Conservation (phyloP, 1,140 invertebrate species). For the Calosoma granatense region DNA sequence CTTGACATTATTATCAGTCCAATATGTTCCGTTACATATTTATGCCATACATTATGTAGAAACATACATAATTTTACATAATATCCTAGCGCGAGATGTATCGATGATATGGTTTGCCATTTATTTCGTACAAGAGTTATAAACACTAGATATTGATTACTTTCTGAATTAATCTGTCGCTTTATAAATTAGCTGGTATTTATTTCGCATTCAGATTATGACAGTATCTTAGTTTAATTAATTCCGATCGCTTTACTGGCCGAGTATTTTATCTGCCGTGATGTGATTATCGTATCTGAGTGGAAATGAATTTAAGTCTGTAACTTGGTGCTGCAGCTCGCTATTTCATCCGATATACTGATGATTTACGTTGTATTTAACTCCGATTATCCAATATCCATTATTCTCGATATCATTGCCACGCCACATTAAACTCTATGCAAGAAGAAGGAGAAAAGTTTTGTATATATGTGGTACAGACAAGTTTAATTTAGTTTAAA, state of each 20-base stretch:
- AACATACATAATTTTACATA: too few relatives aligned
- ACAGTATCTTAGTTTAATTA: too few relatives aligned
- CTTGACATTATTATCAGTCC: too few relatives aligned
- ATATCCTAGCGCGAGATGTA: too few relatives aligned
- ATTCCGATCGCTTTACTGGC: not conserved
- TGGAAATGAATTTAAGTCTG: not conserved
- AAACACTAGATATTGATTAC: too few relatives aligned
- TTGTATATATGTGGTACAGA: not conserved
- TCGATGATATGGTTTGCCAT: too few relatives aligned
- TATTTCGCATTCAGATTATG: too few relatives aligned
- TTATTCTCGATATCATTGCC: not conserved
- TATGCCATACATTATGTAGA: too few relatives aligned
- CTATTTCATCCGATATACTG: not conserved
- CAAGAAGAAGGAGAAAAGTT: not conserved
- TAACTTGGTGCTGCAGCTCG: not conserved
- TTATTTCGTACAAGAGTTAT: too few relatives aligned
- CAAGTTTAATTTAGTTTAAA: not conserved
- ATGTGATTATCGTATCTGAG: not conserved
- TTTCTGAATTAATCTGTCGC: too few relatives aligned
- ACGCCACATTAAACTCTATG: not conserved
- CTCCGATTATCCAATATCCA: not conserved
- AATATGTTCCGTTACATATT: too few relatives aligned
- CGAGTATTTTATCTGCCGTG: not conserved
- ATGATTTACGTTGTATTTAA: not conserved
- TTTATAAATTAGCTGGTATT: too few relatives aligned